These are phyloP conservation scores for Myotis lucifugus DNA, from an alignment of 2,113 vertebrate species.

Conservation along the genomic window DNA sequence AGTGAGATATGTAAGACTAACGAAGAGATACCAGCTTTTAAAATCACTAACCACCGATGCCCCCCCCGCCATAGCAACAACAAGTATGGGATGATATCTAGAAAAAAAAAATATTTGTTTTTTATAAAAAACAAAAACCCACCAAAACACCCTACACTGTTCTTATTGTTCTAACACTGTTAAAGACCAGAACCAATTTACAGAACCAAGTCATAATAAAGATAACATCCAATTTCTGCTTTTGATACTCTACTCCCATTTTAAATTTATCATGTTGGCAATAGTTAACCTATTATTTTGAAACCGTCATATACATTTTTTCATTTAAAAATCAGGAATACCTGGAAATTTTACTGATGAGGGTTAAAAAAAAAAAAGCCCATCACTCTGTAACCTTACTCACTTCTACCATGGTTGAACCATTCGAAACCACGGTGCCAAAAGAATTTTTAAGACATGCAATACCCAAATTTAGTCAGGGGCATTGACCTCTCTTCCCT, in stretches of 20 bases:
- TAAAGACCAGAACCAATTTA: slow-evolving; percentile 24
- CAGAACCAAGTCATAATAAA: background rate
- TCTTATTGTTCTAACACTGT: background rate
- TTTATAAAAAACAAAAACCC: background rate
- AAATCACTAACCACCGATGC: background rate
- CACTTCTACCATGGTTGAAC: background rate
- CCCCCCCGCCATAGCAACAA: background rate
- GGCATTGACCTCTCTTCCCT: no score
- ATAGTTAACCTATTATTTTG: background rate
- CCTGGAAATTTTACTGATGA: background rate
- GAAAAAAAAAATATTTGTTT: background rate
- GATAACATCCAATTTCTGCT: background rate
- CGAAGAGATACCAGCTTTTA: background rate
- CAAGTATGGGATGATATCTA: background rate
- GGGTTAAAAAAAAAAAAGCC: background rate
- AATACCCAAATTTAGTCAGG: no score
- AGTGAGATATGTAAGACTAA: background rate
- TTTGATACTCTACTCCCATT: background rate
- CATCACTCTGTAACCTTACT: background rate
- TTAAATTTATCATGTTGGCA: background rate
- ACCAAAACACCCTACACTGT: background rate
- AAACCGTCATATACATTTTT: background rate
- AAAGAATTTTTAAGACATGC: background rate
- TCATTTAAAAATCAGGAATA: slow-evolving; percentile 2
- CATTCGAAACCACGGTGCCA: background rate